Evolutionary conservation across 2,888 invertebrate genomes (phyloP).

Genomic region (Cancer borealis): DNA sequence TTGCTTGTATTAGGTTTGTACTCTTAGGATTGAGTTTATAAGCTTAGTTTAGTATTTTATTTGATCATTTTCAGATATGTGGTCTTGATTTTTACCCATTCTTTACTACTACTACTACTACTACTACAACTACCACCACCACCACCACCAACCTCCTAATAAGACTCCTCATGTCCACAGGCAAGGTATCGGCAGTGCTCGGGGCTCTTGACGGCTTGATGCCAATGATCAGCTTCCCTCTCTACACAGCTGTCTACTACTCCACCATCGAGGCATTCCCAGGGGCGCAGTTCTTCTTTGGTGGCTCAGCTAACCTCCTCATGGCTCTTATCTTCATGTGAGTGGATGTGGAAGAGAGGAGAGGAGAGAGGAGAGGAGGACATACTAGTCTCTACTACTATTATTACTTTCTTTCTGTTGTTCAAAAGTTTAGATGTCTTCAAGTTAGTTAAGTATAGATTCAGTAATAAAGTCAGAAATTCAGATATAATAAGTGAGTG

Average conservation of each 20-base stretch:
- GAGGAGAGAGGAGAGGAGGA: background rate
- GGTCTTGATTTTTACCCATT: background rate
- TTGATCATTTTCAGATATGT: background rate
- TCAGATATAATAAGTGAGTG: too few species aligned
- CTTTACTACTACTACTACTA: background rate
- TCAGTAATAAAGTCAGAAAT: too few species aligned
- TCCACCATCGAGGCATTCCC: conserved; percentile 73
- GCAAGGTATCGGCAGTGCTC: conserved; percentile 75
- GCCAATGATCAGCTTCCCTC: conserved; percentile 75
- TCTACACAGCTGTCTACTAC: conserved; percentile 75
- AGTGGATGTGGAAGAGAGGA: conserved; percentile 23
- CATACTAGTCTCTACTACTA: background rate
- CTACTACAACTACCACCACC: background rate
- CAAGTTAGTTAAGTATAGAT: too few species aligned
- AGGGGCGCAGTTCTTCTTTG: conserved; percentile 77
- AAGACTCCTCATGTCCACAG: conserved; percentile 1
- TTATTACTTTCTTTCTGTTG: background rate
- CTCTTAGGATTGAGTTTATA: too few species aligned
- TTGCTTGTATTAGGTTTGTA: too few species aligned
- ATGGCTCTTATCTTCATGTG: conserved; percentile 75
- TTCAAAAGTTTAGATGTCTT: too few species aligned
- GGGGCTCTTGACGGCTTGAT: conserved; percentile 75
- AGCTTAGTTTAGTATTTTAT: too few species aligned
- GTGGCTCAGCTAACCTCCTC: conserved; percentile 65
- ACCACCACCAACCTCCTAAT: background rate